Conservation (phyloP, 1,140 invertebrate species). For the Steinernema feltiae region DNA sequence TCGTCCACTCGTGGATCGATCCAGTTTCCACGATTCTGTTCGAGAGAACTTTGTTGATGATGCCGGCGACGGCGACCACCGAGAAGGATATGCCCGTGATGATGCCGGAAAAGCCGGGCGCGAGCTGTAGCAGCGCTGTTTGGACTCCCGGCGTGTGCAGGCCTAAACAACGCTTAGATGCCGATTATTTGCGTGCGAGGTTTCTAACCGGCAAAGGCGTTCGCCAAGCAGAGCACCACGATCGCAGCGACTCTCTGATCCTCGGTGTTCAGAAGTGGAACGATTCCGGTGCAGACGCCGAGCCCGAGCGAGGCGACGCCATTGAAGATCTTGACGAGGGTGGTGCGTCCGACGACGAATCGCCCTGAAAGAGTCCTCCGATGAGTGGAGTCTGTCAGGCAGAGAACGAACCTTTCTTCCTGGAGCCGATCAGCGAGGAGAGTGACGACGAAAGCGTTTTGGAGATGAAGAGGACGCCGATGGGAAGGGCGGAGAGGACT, state of each 20-base stretch:
- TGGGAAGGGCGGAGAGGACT: constrained; percentile 35
- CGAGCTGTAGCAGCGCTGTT: constrained; percentile 54
- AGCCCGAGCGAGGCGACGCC: constrained; percentile 52
- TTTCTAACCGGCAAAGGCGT: constrained; percentile 51
- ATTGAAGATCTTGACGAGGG: constrained; percentile 51
- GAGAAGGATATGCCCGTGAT: constrained; percentile 53
- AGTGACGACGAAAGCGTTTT: constrained; percentile 43
- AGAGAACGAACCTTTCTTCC: constrained; percentile 41
- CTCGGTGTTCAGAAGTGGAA: constrained; percentile 41
- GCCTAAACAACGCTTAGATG: constrained; percentile 46
- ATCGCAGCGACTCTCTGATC: constrained; percentile 38
- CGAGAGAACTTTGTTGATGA: constrained; percentile 47
- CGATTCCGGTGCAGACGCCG: constrained; percentile 45
- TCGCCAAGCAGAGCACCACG: constrained; percentile 49
- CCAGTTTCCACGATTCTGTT: constrained; percentile 38
- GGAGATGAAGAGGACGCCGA: constrained; percentile 28
- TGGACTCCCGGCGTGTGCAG: constrained; percentile 56
- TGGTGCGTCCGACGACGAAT: constrained; percentile 34
- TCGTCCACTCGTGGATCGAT: constrained; percentile 40
- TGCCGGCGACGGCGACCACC: constrained; percentile 50
- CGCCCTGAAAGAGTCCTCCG: background rate
- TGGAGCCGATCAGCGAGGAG: constrained; percentile 51
- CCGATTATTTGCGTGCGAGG: background rate
- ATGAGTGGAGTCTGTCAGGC: background rate
- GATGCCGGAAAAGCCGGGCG: constrained; percentile 53